Evolutionary conservation across 2,797 vertebrate species (phyloP), one percentile per base, ranked within the genome.

Genomic region (Cossypha dichroa): DNA sequence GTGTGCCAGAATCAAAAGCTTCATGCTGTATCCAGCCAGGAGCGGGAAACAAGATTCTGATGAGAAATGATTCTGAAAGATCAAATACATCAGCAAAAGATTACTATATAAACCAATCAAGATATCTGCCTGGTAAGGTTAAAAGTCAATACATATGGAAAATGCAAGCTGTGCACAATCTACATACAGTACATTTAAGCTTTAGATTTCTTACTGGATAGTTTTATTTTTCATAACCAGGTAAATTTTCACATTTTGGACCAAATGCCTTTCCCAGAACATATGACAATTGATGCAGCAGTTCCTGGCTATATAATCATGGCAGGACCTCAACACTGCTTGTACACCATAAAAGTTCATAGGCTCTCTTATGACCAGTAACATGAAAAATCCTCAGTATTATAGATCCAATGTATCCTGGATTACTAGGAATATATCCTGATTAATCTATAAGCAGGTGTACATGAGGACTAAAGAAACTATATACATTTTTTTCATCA

Each of bases 41-140:
- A 97, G 98, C 97, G 20, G 98, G 99, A 88, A 99, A 98, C 31
- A 99, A 98, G 94, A 93, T 97, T 94, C 58, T 98, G 33, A 95
- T 98, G 93, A 98, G 98, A 97, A 97, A 97, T 6, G 99, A 99
- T 72, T 97, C 98, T 20, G 98, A 96, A 94, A 96, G 98, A 52
- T 98, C 98, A 88, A 97, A 97, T 74, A 97, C 98, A 64, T 98
- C 99, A 41, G 98, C 99, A 56, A 98, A 99, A 88, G 99, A 99
- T 87, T 99, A 99, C 98, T 99, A 99, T 95, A 97, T 99, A 93
- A 99, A 98, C 93, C 99, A 99, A 87, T 99, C 99, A 60, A 98
- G 99, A 95, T 99, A 99, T 40, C 96, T 99, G 60, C 99, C 99
- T 94, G 99, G 99, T 99, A 98, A 97, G 97, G 72, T n/a, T 72